phyloP scores from a whole-genome alignment of 2,888 invertebrate genomes.

The Lasioglossum vierecki region DNA sequence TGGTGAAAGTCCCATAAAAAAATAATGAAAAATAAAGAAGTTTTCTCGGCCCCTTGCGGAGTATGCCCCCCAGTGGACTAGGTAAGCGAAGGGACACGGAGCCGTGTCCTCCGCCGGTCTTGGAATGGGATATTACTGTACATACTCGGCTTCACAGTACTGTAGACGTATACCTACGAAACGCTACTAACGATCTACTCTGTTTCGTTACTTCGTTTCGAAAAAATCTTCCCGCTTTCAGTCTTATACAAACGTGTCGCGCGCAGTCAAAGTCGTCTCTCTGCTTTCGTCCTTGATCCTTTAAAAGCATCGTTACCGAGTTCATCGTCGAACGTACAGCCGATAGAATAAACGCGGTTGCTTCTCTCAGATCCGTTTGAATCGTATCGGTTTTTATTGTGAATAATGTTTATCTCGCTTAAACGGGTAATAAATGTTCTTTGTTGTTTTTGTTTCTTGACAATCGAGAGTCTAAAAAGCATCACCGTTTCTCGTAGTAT shows the following conservation, averaged over 20 bases:
- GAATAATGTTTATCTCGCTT: not conserved
- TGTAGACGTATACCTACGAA: not conserved
- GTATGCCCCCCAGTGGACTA: no score
- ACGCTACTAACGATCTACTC: not conserved
- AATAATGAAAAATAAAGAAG: no score
- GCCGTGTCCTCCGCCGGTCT: no score
- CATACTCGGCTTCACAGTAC: not conserved
- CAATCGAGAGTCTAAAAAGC: not conserved
- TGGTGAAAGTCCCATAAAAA: no score
- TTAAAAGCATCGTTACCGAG: constrained; percentile 17
- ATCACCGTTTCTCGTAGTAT: not conserved
- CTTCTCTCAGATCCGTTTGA: not conserved
- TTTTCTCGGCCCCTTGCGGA: no score
- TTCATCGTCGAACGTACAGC: not conserved
- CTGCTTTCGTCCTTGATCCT: not conserved
- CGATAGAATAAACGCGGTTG: not conserved
- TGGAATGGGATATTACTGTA: not conserved
- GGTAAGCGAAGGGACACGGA: no score
- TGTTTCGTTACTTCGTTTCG: not conserved
- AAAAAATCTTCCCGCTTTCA: constrained; percentile 20
- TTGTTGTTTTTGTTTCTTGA: not conserved
- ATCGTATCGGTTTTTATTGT: not conserved
- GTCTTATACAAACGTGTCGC: constrained; percentile 21
- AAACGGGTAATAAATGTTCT: not conserved
- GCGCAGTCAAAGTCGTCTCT: not conserved